Percentiles rank a stretch among this genome's conserved stretches.
Conservation (phyloP, 2,113 vertebrate genomes). For the Apistogramma diplotaenia region DNA sequence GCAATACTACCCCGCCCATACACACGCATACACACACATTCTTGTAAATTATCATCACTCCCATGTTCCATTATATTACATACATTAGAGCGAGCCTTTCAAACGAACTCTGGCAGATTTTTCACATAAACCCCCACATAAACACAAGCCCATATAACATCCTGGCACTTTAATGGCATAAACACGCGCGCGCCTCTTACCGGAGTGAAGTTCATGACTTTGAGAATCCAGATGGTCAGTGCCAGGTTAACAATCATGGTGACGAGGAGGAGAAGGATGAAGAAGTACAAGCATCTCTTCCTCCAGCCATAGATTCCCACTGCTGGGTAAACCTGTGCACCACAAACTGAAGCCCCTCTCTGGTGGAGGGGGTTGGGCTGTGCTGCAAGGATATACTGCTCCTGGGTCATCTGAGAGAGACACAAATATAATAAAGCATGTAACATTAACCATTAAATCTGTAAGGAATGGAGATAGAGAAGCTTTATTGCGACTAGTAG, state of each 20-base stretch:
- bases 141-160: constrained; percentile 26
- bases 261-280: constrained; percentile 97
- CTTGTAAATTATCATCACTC: not conserved
- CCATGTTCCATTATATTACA: constrained; percentile 10
- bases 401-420: constrained; percentile 90
- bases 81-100: constrained; percentile 17
- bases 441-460: too few species aligned
- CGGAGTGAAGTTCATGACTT: constrained; percentile 99
- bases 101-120: not conserved
- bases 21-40: not conserved
- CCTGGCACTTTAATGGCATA: constrained; percentile 15
- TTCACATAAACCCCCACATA: constrained; percentile 17
- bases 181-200: constrained; percentile 77
- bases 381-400: constrained; percentile 95
- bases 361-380: constrained; percentile 91
- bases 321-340: constrained; percentile 85
- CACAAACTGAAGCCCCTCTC: constrained; percentile 74
- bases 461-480: not conserved
- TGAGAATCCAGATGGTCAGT: constrained; percentile 99
- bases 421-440: not conserved
- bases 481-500: not conserved
- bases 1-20: too few species aligned
- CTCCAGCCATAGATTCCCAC: constrained; percentile 99
- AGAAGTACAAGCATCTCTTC: constrained; percentile 99
- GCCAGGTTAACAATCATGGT: constrained; percentile 99